Base-by-base conservation (phyloP, 2,797 vertebrate genomes). In the Gymnothorax javanicus region DNA sequence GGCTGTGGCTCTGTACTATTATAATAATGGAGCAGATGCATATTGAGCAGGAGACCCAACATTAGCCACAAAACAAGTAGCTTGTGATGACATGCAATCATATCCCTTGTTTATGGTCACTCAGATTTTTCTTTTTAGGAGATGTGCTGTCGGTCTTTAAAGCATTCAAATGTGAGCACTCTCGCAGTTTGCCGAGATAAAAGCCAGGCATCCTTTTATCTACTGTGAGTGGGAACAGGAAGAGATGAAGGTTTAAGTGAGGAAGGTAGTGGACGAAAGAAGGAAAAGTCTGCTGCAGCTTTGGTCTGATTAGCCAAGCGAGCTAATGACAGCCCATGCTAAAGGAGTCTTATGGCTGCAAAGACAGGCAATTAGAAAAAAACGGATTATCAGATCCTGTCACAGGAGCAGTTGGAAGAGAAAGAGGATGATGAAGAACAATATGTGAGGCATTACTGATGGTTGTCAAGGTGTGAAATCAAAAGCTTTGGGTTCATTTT, bases 351-450 rank as follows among this genome's bases (percentile, higher is more conserved):
- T 1, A 50, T 13, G 50, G 25, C 83, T 20, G 20, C 83, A 27
- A 20, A 73, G n/a, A 50, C 11, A 73, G 33, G 50, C 50, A 9
- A 7, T 9, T 7, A 50, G 59, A 56, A 52, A 67, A 33, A 52
- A 71, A 4, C 6, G 9, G 82, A n/a, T n/a, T n/a, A 17, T 77
- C 56, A 43, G 52, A 58, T 64, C 15, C 3, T 23, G 33, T 50
- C 17, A 67, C 20, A 62, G 0, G 20, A 43, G 25, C 89, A 91
- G 86, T 11, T 23, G 75, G 82, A 73, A 57, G 33, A 83, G 60
- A 84, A 84, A 75, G 86, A 87, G 89, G 8, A 84, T 87, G 79
- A 75, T 64, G 90, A 90, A 77, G 89, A 92, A 67, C 64, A 67
- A 67, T 25, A 84, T 83, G 89, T 58, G 91, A 90, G 77, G 50